Evolutionary conservation across 1,140 invertebrate species (phyloP).

Genomic region (Lordiphosa clarofinis): DNA sequence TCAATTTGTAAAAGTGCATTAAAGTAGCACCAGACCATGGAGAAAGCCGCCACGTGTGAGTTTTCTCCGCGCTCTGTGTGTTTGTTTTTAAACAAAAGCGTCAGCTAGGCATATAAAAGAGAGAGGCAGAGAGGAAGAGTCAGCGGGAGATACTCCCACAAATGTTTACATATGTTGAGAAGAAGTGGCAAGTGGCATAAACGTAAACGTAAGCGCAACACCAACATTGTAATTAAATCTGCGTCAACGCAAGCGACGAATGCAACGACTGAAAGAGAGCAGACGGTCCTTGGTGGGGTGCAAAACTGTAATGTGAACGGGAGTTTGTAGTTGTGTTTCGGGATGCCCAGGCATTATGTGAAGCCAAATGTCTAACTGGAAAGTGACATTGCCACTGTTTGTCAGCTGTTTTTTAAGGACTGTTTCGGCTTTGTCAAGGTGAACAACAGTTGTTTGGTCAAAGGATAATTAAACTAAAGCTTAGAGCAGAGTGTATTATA

Average conservation of each 20-base stretch:
- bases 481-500: no score
- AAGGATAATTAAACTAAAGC: no score
- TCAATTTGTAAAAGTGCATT: slow-evolving; percentile 76
- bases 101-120: slow-evolving; percentile 29
- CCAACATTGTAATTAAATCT: slow-evolving; percentile 75
- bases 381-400: background rate
- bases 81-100: slow-evolving; percentile 72
- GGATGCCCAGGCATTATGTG: slow-evolving; percentile 20
- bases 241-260: slow-evolving; percentile 60
- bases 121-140: no score
- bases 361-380: slow-evolving; percentile 11
- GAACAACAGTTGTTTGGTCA: slow-evolving; percentile 5
- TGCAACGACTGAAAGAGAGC: slow-evolving; percentile 5
- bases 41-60: slow-evolving; percentile 46
- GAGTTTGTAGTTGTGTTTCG: slow-evolving; percentile 14
- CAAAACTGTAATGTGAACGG: slow-evolving; percentile 8
- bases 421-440: slow-evolving; percentile 4
- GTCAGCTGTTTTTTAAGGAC: background rate
- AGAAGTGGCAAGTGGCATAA: slow-evolving; percentile 66
- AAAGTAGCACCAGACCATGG: slow-evolving; percentile 48
- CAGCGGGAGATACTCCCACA: slow-evolving; percentile 9
- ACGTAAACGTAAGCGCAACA: slow-evolving; percentile 54
- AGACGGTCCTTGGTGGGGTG: background rate
- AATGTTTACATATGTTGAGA: slow-evolving; percentile 49
- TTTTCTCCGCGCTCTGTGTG: slow-evolving; percentile 41